Base-by-base conservation (phyloP, 1,140 invertebrate species). In the Pseudomyrmex dendroicus region DNA sequence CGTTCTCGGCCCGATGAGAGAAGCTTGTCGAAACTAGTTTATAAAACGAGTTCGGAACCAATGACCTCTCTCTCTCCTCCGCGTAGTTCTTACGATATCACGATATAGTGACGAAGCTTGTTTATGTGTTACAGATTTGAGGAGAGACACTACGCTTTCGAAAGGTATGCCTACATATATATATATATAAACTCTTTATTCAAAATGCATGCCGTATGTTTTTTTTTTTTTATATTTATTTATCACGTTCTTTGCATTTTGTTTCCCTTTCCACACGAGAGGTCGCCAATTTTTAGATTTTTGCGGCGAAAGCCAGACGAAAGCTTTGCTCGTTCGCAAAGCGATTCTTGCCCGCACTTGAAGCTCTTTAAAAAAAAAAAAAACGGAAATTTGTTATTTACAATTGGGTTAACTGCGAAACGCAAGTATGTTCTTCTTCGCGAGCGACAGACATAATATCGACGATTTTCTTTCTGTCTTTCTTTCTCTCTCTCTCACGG, bases 71-170 rank as follows among this genome's bases (percentile, higher is more conserved):
- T 25, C 25, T 67, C 59, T 61, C 57, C 66, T 62, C 22, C 62
- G 48, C 77, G 50, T 54, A 59, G 63, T 54, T 50, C 56, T 67
- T 35, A 52, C 22, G 50, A 48, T 56, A 86, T 59, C 73, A 67
- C 82, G 73, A 46, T 80, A 83, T 92, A 90, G 90, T 93, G 91
- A 93, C 91, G 89, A 92, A 88, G 74, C 87, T 88, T 92, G 84
- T 93, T 94, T 94, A 92, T 93, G 91, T 94, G 93, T 94, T 94
- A 89, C 94, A 94, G 94, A 94, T 94, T 92, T 92, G 93, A 94
- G 89, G 94, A 94, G 91, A 93, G 93, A 91, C 94, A 94, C 93
- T 94, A 94, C 93, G 93, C 93, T 92, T 94, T 94, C 89, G 94
- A 94, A 92, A 94, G 94, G 94, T 94, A 94, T 82, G 92, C 86